Conservation (phyloP, 1,140 invertebrate genomes). For the Harlomillsia oculata region DNA sequence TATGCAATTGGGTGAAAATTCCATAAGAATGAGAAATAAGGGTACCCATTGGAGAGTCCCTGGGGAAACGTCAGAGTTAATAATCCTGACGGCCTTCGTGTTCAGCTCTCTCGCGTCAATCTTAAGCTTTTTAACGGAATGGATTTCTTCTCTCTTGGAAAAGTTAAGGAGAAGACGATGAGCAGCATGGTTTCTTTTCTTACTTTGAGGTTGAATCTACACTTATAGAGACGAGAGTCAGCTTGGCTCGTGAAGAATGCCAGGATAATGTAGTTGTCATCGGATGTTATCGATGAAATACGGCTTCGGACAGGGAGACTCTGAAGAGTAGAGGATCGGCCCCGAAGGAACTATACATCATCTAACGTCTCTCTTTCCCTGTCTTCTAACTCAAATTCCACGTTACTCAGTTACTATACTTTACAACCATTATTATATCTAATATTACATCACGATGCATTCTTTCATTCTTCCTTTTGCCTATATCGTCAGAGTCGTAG, state of each 20-base stretch:
- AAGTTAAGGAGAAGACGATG: no score
- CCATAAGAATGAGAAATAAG: not conserved
- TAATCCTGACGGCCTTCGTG: not conserved
- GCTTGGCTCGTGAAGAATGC: constrained; percentile 2
- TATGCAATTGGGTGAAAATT: not conserved
- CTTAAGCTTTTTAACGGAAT: constrained; percentile 12
- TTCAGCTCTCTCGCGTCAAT: constrained; percentile 1
- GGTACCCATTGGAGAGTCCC: no score
- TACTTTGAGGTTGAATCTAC: no score
- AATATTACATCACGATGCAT: no score
- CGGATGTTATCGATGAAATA: constrained; percentile 24
- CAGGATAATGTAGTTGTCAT: constrained; percentile 24
- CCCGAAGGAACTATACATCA: constrained; percentile 20
- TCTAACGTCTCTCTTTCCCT: no score
- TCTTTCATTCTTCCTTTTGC: not conserved
- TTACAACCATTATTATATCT: no score
- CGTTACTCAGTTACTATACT: no score
- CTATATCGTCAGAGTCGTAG: not conserved
- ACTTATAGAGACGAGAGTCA: not conserved
- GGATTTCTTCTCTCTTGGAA: not conserved
- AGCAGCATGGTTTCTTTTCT: no score
- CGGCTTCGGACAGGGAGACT: constrained; percentile 10
- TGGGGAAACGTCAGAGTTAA: not conserved
- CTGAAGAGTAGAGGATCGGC: constrained; percentile 16
- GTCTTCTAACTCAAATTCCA: no score